These are phyloP conservation scores for Bos indicus DNA, from an alignment of 2,113 vertebrate genomes.

Conservation along the genomic window DNA sequence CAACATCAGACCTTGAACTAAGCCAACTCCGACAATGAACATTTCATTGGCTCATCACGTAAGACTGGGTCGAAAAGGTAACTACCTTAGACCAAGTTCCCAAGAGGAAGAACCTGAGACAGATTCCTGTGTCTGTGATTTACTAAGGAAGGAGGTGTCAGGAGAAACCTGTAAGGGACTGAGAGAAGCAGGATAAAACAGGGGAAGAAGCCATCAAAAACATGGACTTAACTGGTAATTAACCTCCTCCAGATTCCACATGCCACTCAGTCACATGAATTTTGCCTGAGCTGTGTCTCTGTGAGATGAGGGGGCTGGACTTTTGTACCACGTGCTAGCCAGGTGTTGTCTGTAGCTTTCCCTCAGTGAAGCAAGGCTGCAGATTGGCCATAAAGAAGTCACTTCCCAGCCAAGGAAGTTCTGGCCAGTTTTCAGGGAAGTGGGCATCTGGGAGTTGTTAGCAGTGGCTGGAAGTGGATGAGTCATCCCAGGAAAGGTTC, in stretches of 20 bases:
- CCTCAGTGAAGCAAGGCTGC: neutral
- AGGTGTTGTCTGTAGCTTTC: neutral
- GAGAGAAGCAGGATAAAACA: neutral
- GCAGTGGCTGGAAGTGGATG: neutral
- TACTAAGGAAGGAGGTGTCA: neutral
- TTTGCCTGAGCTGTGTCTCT: neutral
- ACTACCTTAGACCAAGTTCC: neutral
- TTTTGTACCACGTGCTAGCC: neutral
- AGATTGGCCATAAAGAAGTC: neutral
- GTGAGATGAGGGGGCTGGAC: neutral
- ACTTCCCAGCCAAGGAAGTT: neutral
- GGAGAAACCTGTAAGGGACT: neutral
- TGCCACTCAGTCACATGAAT: neutral
- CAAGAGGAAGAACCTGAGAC: neutral
- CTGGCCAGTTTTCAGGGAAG: neutral
- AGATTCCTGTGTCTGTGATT: neutral
- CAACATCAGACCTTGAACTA: neutral
- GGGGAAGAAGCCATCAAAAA: neutral
- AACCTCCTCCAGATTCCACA: neutral
- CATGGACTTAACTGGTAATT: neutral
- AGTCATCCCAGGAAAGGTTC: neutral
- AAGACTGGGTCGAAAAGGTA: neutral
- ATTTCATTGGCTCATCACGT: accelerated
- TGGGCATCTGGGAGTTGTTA: neutral
- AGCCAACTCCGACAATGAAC: neutral